Conservation (phyloP, 2,113 vertebrate genomes). For the Pterocles burchelli region DNA sequence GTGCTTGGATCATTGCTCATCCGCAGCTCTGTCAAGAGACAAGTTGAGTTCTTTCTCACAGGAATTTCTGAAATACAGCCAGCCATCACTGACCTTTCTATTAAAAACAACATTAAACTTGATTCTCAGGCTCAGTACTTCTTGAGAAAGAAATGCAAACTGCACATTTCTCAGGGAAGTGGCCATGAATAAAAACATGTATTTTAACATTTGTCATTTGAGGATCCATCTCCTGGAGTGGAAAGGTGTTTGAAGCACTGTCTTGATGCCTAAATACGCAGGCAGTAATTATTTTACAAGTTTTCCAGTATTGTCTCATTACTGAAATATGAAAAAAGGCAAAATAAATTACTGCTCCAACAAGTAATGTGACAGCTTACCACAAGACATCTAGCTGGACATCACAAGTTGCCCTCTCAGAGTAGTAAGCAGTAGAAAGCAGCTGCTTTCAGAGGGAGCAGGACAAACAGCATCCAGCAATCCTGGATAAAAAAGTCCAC, state of each 20-base stretch:
- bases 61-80: constrained; percentile 51
- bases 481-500: neutral
- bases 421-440: neutral
- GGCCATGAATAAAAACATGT: neutral
- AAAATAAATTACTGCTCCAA: neutral
- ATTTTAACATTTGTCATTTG: neutral
- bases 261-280: neutral
- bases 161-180: constrained; percentile 38
- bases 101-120: constrained; percentile 46
- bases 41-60: constrained; percentile 11
- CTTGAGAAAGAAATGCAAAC: constrained; percentile 48
- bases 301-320: neutral
- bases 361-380: neutral
- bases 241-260: neutral
- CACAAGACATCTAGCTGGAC: neutral
- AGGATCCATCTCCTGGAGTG: neutral
- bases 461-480: neutral
- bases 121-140: constrained; percentile 26
- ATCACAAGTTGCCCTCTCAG: neutral
- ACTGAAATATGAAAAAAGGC: neutral
- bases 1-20: constrained; percentile 4
- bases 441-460: neutral
- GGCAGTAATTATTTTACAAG: neutral
- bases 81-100: constrained; percentile 53
- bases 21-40: neutral